These are phyloP conservation scores for Boulengeromyrus knoepffleri DNA, from an alignment of 2,113 vertebrate species.

Conservation along the genomic window DNA sequence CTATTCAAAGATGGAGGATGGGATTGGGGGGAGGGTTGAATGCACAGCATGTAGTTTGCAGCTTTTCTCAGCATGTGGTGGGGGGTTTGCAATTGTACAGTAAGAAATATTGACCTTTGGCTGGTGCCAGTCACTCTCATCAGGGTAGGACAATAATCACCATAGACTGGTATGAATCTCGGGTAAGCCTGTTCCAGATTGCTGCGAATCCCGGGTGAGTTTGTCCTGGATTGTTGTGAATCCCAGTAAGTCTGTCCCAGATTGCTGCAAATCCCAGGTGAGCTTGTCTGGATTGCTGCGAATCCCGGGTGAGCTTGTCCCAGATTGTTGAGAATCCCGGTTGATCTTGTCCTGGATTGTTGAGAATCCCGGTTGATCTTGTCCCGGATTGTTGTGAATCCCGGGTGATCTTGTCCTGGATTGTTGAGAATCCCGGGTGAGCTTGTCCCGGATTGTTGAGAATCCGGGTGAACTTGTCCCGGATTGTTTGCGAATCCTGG, in stretches of 20 bases:
- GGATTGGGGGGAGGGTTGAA: constrained; percentile 15
- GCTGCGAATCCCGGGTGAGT: neutral
- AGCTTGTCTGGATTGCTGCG: neutral
- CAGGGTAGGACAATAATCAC: neutral
- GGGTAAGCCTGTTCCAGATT: neutral
- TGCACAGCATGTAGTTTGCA: constrained; percentile 40
- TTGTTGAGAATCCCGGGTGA: neutral
- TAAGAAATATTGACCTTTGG: neutral
- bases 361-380: neutral
- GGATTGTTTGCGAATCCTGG: neutral
- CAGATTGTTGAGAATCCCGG: neutral
- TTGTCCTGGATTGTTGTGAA: neutral
- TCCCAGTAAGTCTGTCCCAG: neutral
- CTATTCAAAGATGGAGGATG: constrained; percentile 36
- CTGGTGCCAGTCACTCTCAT: neutral
- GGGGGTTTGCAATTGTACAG: neutral
- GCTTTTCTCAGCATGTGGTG: neutral
- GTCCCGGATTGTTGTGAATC: neutral
- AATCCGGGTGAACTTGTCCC: neutral
- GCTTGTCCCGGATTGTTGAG: neutral
- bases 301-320: neutral
- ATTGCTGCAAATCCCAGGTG: neutral
- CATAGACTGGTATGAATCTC: neutral
- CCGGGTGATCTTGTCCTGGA: neutral
- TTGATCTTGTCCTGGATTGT: neutral